Percentiles rank a stretch among this genome's conserved stretches.
Evolutionary conservation across 2,113 vertebrate species (phyloP).

Genomic region (Microcebus murinus): DNA sequence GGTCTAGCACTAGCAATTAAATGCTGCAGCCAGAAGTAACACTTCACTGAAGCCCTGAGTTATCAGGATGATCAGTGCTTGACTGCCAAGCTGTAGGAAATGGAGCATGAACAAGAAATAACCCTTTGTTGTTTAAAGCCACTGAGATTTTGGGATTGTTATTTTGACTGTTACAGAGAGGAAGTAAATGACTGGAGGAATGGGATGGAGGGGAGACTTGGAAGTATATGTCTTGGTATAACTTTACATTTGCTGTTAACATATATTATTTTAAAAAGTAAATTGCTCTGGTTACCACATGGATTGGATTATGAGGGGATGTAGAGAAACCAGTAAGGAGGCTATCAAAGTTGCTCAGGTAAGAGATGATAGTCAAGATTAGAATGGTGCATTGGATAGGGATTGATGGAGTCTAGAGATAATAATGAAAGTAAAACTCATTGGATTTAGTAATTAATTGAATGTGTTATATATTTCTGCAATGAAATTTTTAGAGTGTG

Average conservation of each 20-base stretch:
- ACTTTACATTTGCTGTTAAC: background rate
- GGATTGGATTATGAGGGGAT: background rate
- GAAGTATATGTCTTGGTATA: background rate
- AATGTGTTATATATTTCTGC: slow-evolving; percentile 20
- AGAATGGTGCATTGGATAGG: background rate
- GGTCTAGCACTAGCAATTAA: background rate
- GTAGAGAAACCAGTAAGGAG: background rate
- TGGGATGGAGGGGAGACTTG: background rate
- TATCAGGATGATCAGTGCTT: background rate
- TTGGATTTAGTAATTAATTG: slow-evolving; percentile 1
- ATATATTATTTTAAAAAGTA: slow-evolving; percentile 25
- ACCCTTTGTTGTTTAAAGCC: background rate
- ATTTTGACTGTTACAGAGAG: slow-evolving; percentile 13
- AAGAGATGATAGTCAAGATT: background rate
- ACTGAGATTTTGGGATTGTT: background rate
- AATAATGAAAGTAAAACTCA: background rate
- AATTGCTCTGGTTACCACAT: background rate
- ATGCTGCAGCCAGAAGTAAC: background rate
- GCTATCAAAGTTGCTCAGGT: background rate
- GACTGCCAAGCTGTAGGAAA: background rate
- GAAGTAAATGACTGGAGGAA: background rate
- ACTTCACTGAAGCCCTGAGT: background rate
- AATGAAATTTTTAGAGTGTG: slow-evolving; percentile 1
- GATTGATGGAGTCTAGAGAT: background rate
- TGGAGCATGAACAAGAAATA: background rate